phyloP scores from a whole-genome alignment of 2,888 invertebrate genomes.

The Glaucopsyche alexis region DNA sequence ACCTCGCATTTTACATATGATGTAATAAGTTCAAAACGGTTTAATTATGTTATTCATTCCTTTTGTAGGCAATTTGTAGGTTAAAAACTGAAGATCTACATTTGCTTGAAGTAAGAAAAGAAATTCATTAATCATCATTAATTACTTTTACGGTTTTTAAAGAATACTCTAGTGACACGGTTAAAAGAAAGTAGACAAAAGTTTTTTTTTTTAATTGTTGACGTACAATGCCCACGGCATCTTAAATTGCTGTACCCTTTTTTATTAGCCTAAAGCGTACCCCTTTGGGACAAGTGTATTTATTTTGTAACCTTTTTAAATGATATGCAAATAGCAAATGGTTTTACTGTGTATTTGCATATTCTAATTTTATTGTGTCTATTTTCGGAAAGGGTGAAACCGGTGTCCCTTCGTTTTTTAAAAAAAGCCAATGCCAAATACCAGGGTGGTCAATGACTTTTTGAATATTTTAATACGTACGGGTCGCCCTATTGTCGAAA shows the following conservation, averaged over 20 bases:
- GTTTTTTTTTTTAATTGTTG: not conserved
- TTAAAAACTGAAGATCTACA: not conserved
- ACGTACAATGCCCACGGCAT: not conserved
- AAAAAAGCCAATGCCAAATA: not conserved
- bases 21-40: too few species aligned
- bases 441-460: conserved; percentile 6
- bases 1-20: too few species aligned
- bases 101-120: not conserved
- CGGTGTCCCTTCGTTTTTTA: not conserved
- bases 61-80: too few species aligned
- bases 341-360: conserved; percentile 22
- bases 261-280: not conserved
- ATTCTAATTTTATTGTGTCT: conserved; percentile 20
- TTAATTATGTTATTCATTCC: too few species aligned
- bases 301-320: conserved; percentile 26
- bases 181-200: conserved; percentile 18
- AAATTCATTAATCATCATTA: conserved; percentile 6
- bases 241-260: not conserved
- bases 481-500: too few species aligned
- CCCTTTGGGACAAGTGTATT: not conserved
- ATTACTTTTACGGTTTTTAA: conserved; percentile 8
- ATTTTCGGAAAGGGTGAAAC: conserved; percentile 24
- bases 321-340: conserved; percentile 3
- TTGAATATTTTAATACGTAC: not conserved
- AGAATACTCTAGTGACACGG: conserved; percentile 1